Evolutionary conservation across 2,797 vertebrate species (phyloP), one percentile per base, ranked within the genome.

Genomic region (Schizothorax lantsangensis): DNA sequence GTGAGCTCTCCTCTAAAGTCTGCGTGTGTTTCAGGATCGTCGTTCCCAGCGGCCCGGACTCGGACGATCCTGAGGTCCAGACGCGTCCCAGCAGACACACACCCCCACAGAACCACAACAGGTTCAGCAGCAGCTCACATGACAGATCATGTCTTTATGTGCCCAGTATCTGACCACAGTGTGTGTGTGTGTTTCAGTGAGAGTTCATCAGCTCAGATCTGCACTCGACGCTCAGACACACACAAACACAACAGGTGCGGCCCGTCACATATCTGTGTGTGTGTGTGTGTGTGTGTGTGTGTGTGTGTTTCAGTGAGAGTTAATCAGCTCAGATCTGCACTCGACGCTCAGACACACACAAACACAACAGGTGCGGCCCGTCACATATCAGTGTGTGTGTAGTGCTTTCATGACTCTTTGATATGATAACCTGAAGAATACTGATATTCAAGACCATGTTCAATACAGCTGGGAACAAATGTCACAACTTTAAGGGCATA

Each of bases 171-270:
- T 43, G 36, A 73, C 49, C 1, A 23, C 2, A 6, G 62, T 36
- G 11, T 57, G 80, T 82, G 75, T 71, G 68, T 72, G 68, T 73
- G 38, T 45, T 43, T 74, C 21, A 47, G 72, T n/a, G 72, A 23
- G 72, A 1, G 40, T 1, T 38, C 66, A 0, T 36, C 66, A 8
- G 17, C 33, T 30, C n/a, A 64, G 62, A 26, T 12, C n/a, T 64
- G n/a, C 2, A 15, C n/a, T 69, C 66, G 26, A 62, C 23, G 57
- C 57, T 62, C 57, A n/a, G 3, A 30, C 62, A 30, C 11, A 11
- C 17, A 21, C 6, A 6, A 54, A 11, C 6, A 2, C 17, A 6
- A 7, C 52, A 19, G 49, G 45, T 45, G 45, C 40, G 30, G 30
- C 30, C 30, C 30, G 30, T 30, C 30, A n/a, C n/a, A n/a, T n/a